Percentiles rank a stretch among this genome's conserved stretches.
phyloP scores from a whole-genome alignment of 2,888 invertebrate genomes.

The Hydroisotoma schaefferi region DNA sequence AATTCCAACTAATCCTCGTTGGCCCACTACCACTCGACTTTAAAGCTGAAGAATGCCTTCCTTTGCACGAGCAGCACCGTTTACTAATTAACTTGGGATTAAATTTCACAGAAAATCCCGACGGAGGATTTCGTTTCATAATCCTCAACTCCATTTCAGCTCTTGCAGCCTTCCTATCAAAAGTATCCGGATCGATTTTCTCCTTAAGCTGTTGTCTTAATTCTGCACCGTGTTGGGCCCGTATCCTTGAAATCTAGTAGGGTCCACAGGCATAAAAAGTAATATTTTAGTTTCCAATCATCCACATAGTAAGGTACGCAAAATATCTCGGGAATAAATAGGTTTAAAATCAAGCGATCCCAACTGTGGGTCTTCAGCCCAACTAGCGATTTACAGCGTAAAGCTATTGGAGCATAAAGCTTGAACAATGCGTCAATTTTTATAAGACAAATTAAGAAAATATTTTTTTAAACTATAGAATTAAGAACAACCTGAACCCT shows the following conservation, averaged over 20 bases:
- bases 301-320: too few relatives aligned
- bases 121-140: slow-evolving; percentile 26
- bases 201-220: slow-evolving; percentile 40
- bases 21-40: slow-evolving; percentile 10
- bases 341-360: too few relatives aligned
- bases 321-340: too few relatives aligned
- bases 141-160: slow-evolving; percentile 43
- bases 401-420: too few relatives aligned
- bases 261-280: too few relatives aligned
- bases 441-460: too few relatives aligned
- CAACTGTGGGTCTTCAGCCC: too few relatives aligned
- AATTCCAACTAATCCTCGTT: neutral
- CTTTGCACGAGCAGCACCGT: slow-evolving; percentile 35
- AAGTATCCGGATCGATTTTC: slow-evolving; percentile 45
- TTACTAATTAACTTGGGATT: slow-evolving; percentile 30
- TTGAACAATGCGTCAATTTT: too few relatives aligned
- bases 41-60: slow-evolving; percentile 11
- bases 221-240: slow-evolving; percentile 46
- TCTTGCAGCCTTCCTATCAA: slow-evolving; percentile 46
- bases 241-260: slow-evolving; percentile 38
- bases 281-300: too few relatives aligned
- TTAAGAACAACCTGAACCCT: slow-evolving; percentile 33
- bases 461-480: too few relatives aligned
- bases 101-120: slow-evolving; percentile 27
- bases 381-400: too few relatives aligned